A percentile compares a stretch with the other conserved stretches of the same genome.
phyloP scores from a whole-genome alignment of 1,140 invertebrate genomes.

The Micrasema minimum region DNA sequence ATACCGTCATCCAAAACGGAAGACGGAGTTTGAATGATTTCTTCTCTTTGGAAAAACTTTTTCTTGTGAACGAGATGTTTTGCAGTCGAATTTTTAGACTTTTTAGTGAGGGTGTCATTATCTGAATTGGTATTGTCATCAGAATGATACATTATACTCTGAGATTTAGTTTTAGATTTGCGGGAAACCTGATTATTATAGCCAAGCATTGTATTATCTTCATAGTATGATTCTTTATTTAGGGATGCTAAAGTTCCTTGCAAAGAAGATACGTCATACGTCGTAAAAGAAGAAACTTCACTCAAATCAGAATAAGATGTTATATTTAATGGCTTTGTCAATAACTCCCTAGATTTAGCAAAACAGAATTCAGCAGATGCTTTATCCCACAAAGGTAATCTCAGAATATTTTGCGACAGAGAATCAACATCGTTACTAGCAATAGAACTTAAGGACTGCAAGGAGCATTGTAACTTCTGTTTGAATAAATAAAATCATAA shows the following conservation, averaged over 20 bases:
- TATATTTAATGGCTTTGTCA: slow-evolving; percentile 68
- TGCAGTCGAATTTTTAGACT: slow-evolving; percentile 3
- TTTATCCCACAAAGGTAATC: slow-evolving; percentile 77
- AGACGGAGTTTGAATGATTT: slow-evolving; percentile 1
- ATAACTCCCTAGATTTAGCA: slow-evolving; percentile 75
- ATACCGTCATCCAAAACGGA: neutral
- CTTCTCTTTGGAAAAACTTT: slow-evolving; percentile 9
- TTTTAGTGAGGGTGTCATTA: slow-evolving; percentile 43
- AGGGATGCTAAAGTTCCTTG: slow-evolving; percentile 23
- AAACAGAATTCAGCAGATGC: slow-evolving; percentile 80
- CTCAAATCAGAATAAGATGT: slow-evolving; percentile 42
- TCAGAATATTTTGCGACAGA: slow-evolving; percentile 55
- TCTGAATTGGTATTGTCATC: slow-evolving; percentile 16
- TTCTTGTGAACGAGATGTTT: too few relatives aligned
- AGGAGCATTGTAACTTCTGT: slow-evolving; percentile 39
- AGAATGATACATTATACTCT: slow-evolving; percentile 3
- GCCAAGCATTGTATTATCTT: slow-evolving; percentile 12
- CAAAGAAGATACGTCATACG: slow-evolving; percentile 29
- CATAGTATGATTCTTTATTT: slow-evolving; percentile 30
- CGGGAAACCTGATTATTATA: slow-evolving; percentile 1
- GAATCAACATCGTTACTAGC: slow-evolving; percentile 41
- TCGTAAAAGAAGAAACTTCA: slow-evolving; percentile 40
- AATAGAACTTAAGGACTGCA: slow-evolving; percentile 41
- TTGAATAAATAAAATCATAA: too few relatives aligned
- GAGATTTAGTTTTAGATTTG: slow-evolving; percentile 6